Conservation (phyloP, 2,113 vertebrate genomes). For the Eulemur macaco region DNA sequence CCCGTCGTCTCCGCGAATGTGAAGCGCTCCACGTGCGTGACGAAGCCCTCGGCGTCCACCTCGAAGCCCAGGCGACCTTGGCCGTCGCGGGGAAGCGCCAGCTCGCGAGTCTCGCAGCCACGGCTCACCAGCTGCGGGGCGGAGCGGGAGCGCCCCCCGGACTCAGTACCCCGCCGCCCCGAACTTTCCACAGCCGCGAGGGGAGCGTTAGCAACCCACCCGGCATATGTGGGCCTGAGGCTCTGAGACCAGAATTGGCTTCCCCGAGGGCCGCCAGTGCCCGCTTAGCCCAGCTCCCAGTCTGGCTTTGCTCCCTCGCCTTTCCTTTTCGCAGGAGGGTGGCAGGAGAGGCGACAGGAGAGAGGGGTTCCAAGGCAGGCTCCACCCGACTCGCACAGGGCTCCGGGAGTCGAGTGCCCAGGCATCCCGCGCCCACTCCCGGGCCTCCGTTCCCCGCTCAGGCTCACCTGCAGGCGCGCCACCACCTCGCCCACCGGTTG, state of each 20-base stretch:
- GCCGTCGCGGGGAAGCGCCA: slow-evolving; percentile 90
- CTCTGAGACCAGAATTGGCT: neutral
- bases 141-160: fast-evolving
- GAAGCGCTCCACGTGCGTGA: slow-evolving; percentile 92
- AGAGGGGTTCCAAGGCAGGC: neutral
- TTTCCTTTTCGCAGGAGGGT: neutral
- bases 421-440: fast-evolving
- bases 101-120: slow-evolving; percentile 91
- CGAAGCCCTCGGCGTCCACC: slow-evolving; percentile 91
- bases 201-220: too few species aligned
- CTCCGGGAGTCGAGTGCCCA: fast-evolving
- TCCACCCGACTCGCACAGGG: neutral
- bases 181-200: fast-evolving
- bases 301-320: neutral
- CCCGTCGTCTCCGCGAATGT: slow-evolving; percentile 92
- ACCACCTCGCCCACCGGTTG: slow-evolving; percentile 91
- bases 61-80: slow-evolving; percentile 92
- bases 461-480: slow-evolving; percentile 89
- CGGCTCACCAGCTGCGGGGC: slow-evolving; percentile 89
- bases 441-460: neutral
- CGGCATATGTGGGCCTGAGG: fast-evolving
- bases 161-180: neutral
- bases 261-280: neutral
- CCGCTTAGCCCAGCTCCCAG: neutral
- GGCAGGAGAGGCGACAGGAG: neutral